phyloP scores from a whole-genome alignment of 1,140 invertebrate genomes.

The Sitophilus oryzae region DNA sequence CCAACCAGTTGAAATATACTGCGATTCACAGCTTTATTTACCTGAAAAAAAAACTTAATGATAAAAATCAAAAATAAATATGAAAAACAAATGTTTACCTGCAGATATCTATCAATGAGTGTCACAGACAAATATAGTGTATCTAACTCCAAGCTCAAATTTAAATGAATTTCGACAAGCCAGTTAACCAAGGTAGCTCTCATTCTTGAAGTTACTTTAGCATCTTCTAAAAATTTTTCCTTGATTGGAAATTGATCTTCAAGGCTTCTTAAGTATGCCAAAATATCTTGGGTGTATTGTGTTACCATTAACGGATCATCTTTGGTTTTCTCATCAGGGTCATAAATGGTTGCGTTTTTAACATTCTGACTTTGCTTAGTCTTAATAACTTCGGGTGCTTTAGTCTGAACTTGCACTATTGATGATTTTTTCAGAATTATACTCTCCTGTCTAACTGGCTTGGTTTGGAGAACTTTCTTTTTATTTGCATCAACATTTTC shows the following conservation, averaged over 20 bases:
- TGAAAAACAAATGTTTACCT: slow-evolving; percentile 50
- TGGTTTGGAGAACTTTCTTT: not conserved
- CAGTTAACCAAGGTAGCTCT: slow-evolving; percentile 85
- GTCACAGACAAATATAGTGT: slow-evolving; percentile 85
- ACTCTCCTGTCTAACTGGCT: slow-evolving; percentile 5
- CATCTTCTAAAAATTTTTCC: slow-evolving; percentile 57
- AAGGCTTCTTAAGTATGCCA: slow-evolving; percentile 65
- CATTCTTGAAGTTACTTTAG: slow-evolving; percentile 75
- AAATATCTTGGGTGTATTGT: slow-evolving; percentile 82
- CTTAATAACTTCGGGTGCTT: not conserved
- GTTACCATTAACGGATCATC: slow-evolving; percentile 73
- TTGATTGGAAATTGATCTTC: slow-evolving; percentile 62
- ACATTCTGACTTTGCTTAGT: not conserved
- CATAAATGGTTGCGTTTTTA: slow-evolving; percentile 20
- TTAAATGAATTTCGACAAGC: slow-evolving; percentile 86
- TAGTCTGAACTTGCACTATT: not conserved
- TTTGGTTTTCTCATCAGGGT: slow-evolving; percentile 61
- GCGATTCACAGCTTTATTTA: slow-evolving; percentile 48
- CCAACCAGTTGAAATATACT: slow-evolving; percentile 84
- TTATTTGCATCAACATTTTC: slow-evolving; percentile 5
- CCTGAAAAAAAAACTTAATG: slow-evolving; percentile 80
- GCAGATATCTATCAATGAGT: slow-evolving; percentile 86
- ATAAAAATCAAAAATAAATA: slow-evolving; percentile 2
- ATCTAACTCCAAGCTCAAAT: slow-evolving; percentile 84
- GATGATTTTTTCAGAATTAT: not conserved